Evolutionary conservation across 92 coral and sea anemone species (phyloP), one percentile per base, ranked within the genome.

Genomic region (Palythoa grandiflora): DNA sequence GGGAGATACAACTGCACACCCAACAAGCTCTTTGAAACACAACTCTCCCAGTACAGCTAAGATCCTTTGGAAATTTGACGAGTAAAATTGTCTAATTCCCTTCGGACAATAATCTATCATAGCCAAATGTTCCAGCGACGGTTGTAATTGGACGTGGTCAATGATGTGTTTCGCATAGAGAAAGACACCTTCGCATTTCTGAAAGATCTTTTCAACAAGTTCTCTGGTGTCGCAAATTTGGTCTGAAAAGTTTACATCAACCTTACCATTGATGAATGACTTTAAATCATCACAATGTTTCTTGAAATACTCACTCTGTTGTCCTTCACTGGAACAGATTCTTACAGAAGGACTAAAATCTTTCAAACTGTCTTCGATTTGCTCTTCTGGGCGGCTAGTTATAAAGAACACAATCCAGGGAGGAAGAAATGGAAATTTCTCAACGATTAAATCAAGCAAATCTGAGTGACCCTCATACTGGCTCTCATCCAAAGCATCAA

Each of bases 321-420:
- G 74, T 6, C 86, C 59, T 10, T 61, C 74, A n/a, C 86, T 71
- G 8, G 86, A 68, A 81, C 86, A 81, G 63, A 81, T 81, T 65
- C 75, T 37, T 38, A 81, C 11, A 60, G 53, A 81, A 16, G 86
- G 86, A 8, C 61, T 81, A 2, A 63, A 81, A 20, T 1, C 59
- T 53, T 1, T 1, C 1, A 53, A 0, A 14, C 13, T 1, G 1
- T 1, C 59, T 7, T 87, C 79, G 40, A 90, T 76, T 8, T 71
- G 78, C n/a, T 83, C 77, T 53, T 89, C 91, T 14, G 91, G 91
- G 71, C 90, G 80, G 73, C 90, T 87, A 71, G 89, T 91, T 73
- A 91, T 81, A 74, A 91, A 91, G 47, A 91, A 91, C 77, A 87
- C 88, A 66, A 91, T 77, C 93, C 93, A 90, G 13, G 88, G 36